Percentiles rank a stretch among this genome's conserved stretches.
These are phyloP conservation scores for Epinotia demarniana DNA, from an alignment of 2,888 invertebrate species.

Conservation along the genomic window DNA sequence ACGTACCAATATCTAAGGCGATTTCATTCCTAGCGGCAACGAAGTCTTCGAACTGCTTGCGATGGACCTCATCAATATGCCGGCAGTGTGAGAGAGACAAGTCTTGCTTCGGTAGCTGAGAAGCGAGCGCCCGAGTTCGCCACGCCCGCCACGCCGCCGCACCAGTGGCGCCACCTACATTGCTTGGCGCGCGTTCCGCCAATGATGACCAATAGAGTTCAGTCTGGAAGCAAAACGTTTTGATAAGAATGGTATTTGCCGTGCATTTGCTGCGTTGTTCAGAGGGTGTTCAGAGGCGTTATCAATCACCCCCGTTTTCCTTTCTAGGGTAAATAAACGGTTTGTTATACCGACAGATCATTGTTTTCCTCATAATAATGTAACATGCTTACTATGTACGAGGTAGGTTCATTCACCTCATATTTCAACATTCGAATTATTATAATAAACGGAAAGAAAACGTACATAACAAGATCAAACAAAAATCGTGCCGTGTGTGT, in stretches of 20 bases:
- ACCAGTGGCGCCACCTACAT: constrained; percentile 72
- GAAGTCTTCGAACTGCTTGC: constrained; percentile 96
- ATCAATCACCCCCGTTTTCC: constrained; percentile 24
- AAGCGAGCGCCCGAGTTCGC: constrained; percentile 86
- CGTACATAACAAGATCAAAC: too few species aligned
- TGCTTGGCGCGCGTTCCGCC: constrained; percentile 86
- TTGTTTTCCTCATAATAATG: constrained; percentile 12
- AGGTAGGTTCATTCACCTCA: constrained; percentile 2
- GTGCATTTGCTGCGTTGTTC: not conserved
- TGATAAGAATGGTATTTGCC: constrained; percentile 17
- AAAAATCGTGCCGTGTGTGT: too few species aligned
- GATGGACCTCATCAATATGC: constrained; percentile 91
- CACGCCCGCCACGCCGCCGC: constrained; percentile 76
- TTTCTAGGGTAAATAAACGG: constrained; percentile 9
- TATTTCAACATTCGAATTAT: not conserved
- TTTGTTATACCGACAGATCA: not conserved
- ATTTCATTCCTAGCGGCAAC: constrained; percentile 97
- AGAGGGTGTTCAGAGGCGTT: not conserved
- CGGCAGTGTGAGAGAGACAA: constrained; percentile 95
- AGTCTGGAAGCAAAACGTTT: constrained; percentile 85
- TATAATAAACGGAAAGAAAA: not conserved
- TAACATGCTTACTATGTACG: not conserved
- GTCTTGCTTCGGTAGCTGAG: constrained; percentile 97
- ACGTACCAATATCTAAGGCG: constrained; percentile 94
- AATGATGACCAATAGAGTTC: constrained; percentile 97